Evolutionary conservation across 2,113 vertebrate genomes (phyloP), one percentile per base, ranked within the genome.

Genomic region (Carollia perspicillata): DNA sequence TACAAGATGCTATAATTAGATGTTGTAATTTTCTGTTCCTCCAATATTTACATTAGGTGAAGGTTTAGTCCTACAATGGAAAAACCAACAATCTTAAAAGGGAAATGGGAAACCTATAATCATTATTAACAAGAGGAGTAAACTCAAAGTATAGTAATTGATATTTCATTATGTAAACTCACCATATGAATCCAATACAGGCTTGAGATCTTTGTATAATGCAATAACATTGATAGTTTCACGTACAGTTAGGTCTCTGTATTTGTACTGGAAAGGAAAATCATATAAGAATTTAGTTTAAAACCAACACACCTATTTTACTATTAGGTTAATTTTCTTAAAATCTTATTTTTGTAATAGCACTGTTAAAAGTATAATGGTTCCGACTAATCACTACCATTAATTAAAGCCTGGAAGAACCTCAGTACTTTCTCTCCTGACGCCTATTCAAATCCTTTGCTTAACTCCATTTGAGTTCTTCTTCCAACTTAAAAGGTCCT

Each of bases 201-300:
- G 99, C 97, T 99, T 99, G 97, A 99, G 99, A 97, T 99, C 99
- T 98, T 99, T 99, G 98, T 99, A 99, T 47, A 99, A 98, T 69
- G 98, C 98, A 97, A 99, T 99, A 97, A 99, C 99, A 92, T 98
- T 99, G 94, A 98, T 98, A 63, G 99, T 99, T 97, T 99, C 99
- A 71, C 99, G 99, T 90, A 99, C 99, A 68, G 99, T 99, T 93
- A 99, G 97, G 97, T 99, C 99, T 98, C 99, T 99, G 94, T 99
- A 99, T 97, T 99, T 99, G 97, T 99, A 99, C 99, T 99, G 98
- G 98, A 99, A 97, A 96, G 98, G 6, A 98, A 98, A 90, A 96
- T 95, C 35, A 94, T 23, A 96, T 40, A 94, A 88, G 66, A 94
- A 94, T 97, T 97, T 84, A 93, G 75, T 95, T 90, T 72, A 97